These are phyloP conservation scores for Ooceraea biroi DNA, from an alignment of 1,140 invertebrate species.

Conservation along the genomic window DNA sequence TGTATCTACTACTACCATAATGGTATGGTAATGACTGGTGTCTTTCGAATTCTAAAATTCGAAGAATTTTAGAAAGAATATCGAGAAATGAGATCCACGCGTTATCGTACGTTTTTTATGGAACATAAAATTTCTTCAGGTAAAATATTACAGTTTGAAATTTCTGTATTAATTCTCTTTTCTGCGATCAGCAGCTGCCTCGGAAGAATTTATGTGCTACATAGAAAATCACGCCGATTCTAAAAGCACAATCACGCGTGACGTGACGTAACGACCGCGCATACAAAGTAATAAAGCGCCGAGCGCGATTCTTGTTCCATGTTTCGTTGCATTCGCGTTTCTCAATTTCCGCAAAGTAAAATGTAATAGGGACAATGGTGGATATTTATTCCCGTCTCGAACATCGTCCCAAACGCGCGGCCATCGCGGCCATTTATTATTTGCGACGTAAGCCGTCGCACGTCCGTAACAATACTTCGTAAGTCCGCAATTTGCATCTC, in stretches of 20 bases:
- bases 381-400: constrained; percentile 64
- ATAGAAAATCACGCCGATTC: constrained; percentile 6
- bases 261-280: constrained; percentile 30
- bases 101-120: not conserved
- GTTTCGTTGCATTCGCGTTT: constrained; percentile 12
- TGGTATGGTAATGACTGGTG: too few relatives aligned
- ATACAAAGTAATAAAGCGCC: constrained; percentile 33
- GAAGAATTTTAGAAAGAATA: not conserved
- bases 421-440: constrained; percentile 70
- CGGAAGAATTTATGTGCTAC: too few relatives aligned
- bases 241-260: not conserved
- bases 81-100: not conserved
- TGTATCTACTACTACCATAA: too few relatives aligned
- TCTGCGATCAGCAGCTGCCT: not conserved
- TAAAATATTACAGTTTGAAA: not conserved
- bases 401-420: constrained; percentile 38
- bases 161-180: not conserved
- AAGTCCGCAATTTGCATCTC: constrained; percentile 76
- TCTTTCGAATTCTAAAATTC: too few relatives aligned
- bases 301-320: constrained; percentile 26
- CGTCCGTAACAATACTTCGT: constrained; percentile 76
- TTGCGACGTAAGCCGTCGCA: constrained; percentile 67
- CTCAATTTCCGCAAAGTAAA: constrained; percentile 59
- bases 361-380: constrained; percentile 31
- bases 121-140: not conserved